These are phyloP conservation scores for Ceriagrion tenellum DNA, from an alignment of 2,888 invertebrate genomes.

Conservation along the genomic window DNA sequence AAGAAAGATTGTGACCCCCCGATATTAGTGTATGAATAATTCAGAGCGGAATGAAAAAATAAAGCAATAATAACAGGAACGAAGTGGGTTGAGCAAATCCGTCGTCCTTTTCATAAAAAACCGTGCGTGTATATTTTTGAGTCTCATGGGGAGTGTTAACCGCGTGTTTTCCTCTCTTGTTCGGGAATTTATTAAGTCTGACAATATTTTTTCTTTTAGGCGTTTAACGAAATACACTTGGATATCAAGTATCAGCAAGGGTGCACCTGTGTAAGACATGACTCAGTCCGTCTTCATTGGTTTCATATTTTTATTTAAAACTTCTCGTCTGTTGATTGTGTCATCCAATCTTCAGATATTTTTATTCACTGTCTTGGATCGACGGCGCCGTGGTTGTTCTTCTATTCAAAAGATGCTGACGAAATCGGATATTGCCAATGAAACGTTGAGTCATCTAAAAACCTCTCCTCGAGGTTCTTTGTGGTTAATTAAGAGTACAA, in stretches of 20 bases:
- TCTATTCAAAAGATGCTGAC: too few species aligned
- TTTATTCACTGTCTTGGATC: too few species aligned
- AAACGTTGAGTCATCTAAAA: too few species aligned
- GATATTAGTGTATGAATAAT: conserved; percentile 62
- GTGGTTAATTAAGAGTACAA: too few species aligned
- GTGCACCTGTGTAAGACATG: not conserved
- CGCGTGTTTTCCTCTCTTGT: not conserved
- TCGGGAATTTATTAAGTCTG: not conserved
- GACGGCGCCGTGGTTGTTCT: too few species aligned
- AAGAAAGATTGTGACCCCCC: conserved; percentile 60
- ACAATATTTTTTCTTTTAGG: not conserved
- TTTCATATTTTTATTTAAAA: too few species aligned
- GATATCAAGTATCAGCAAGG: not conserved
- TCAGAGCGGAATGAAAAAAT: conserved; percentile 39
- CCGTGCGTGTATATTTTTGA: not conserved
- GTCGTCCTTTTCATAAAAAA: conserved; percentile 24
- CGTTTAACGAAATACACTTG: not conserved
- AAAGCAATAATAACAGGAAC: conserved; percentile 46
- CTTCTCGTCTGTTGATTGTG: too few species aligned
- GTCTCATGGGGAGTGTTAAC: not conserved
- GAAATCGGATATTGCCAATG: too few species aligned
- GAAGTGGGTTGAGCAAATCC: conserved; percentile 18
- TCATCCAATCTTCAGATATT: too few species aligned
- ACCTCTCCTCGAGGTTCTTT: too few species aligned
- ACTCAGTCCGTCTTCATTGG: not conserved